These are phyloP conservation scores for Drosophila tropicalis DNA, from an alignment of 1,140 invertebrate species.

Conservation along the genomic window DNA sequence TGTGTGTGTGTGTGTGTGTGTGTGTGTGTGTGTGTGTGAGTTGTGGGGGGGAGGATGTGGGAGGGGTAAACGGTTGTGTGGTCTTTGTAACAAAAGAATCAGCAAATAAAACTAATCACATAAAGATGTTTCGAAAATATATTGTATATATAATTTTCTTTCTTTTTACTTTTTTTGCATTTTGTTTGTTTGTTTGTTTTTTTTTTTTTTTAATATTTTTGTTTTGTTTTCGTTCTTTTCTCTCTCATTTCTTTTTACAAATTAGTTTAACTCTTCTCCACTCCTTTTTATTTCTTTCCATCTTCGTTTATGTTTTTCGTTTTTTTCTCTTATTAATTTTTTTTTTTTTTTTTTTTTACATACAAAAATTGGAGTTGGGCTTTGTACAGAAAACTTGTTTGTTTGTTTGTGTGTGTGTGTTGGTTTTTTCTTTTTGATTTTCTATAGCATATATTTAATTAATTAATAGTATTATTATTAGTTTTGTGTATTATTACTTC, in stretches of 20 bases:
- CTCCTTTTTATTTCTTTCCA: constrained; percentile 5
- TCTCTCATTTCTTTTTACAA: constrained; percentile 50
- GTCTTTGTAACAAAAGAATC: constrained; percentile 13
- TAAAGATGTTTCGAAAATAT: constrained; percentile 71
- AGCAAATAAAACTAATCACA: constrained; percentile 55
- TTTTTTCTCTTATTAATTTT: constrained; percentile 27
- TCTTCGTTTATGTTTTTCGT: constrained; percentile 14
- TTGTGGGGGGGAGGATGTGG: not conserved
- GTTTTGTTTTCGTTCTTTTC: constrained; percentile 32
- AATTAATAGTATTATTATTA: constrained; percentile 68
- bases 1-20: too few relatives aligned
- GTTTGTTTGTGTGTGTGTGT: not conserved
- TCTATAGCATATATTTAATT: constrained; percentile 44
- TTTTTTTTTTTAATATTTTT: not conserved
- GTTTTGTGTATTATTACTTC: constrained; percentile 53
- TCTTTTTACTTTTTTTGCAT: constrained; percentile 49
- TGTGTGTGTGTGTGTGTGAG: too few relatives aligned
- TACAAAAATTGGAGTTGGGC: constrained; percentile 76
- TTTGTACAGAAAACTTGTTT: constrained; percentile 67
- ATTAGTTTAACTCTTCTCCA: constrained; percentile 48
- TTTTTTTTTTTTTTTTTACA: constrained; percentile 56
- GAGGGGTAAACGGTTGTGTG: not conserved
- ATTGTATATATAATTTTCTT: constrained; percentile 33
- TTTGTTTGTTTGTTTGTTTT: constrained; percentile 36
- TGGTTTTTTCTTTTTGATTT: constrained; percentile 40